Evolutionary conservation across 2,888 invertebrate genomes (phyloP), one percentile per base, ranked within the genome.

Genomic region (Macropis europaea): DNA sequence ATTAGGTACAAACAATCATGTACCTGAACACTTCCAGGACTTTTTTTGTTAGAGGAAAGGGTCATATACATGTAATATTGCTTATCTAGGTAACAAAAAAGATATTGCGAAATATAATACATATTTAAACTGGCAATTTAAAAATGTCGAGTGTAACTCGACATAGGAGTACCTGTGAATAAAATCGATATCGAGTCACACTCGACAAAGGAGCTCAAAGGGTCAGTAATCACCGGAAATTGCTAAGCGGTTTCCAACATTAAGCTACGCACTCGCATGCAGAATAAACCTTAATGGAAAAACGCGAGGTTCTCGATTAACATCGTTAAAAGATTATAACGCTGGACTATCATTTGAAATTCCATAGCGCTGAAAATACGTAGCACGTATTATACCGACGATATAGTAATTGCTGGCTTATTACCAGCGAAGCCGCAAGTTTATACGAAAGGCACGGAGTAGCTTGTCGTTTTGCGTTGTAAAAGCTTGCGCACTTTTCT

Each of bases 351-450:
- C 26, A 34, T 26, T 3, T 11, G 26, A 54, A 62, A 54, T 62
- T 62, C 54, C 34, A 7, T 17, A 7, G 3, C n/a, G 26, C 19
- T 11, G 43, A 1, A 34, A 53, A 47, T 32, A 59, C 45, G 22
- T 13, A 13, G 36, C 47, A 4, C 28, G 47, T 15, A 48, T 48
- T 42, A 48, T 47, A 17, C 22, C 45, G 47, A 42, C n/a, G 48
- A 62, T 26, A 36, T 28, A 42, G 62, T 62, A 62, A 62, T 63
- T 47, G 45, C 32, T 15, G 34, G 62, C 42, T 42, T 48, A 62
- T 62, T 64, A 61, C 26, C 64, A 22, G 15, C 42, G 26, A 11
- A 32, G 62, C 48, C 26, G 40, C 13, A 48, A 9, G 30, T 43
- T 64, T 50, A 19, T 22, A 50, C 64, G 48, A 64, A 64, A 64